A percentile compares a stretch with the other conserved stretches of the same genome.
Conservation (phyloP, 2,113 vertebrate species). For the Petromus typicus region DNA sequence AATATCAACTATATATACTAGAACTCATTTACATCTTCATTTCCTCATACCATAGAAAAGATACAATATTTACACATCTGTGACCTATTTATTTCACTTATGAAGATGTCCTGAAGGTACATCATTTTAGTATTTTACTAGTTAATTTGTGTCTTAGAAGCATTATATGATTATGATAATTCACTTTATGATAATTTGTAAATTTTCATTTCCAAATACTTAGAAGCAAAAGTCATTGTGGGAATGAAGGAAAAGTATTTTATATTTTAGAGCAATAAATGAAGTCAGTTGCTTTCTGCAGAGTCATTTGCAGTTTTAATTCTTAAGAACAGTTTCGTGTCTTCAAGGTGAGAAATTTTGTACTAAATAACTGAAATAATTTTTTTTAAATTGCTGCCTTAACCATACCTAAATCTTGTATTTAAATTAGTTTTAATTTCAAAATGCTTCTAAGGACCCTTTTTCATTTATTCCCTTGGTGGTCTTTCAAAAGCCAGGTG, state of each 20-base stretch:
- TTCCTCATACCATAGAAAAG: too few species aligned
- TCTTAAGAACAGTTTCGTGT: constrained; percentile 55
- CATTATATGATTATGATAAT: neutral
- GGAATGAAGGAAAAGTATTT: neutral
- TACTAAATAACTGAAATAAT: constrained; percentile 74
- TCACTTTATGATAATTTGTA: neutral
- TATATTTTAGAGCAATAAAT: constrained; percentile 10
- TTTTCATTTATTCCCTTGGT: constrained; percentile 83
- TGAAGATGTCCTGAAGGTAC: too few species aligned
- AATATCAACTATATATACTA: too few species aligned
- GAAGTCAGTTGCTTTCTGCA: constrained; percentile 66
- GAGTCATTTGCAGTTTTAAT: constrained; percentile 53
- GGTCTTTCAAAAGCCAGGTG: constrained; percentile 91
- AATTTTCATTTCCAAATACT: constrained; percentile 12
- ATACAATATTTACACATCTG: too few species aligned
- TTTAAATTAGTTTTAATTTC: constrained; percentile 83
- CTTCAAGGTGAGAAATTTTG: constrained; percentile 73
- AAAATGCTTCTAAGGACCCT: constrained; percentile 77
- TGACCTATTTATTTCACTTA: too few species aligned
- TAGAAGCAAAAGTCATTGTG: neutral
- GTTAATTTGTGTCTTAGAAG: neutral
- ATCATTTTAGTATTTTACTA: too few species aligned
- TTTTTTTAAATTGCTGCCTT: too few species aligned
- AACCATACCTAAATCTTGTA: constrained; percentile 69
- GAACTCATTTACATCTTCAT: too few species aligned